Base-by-base conservation (phyloP, 2,113 vertebrate species). In the Panthera leo region DNA sequence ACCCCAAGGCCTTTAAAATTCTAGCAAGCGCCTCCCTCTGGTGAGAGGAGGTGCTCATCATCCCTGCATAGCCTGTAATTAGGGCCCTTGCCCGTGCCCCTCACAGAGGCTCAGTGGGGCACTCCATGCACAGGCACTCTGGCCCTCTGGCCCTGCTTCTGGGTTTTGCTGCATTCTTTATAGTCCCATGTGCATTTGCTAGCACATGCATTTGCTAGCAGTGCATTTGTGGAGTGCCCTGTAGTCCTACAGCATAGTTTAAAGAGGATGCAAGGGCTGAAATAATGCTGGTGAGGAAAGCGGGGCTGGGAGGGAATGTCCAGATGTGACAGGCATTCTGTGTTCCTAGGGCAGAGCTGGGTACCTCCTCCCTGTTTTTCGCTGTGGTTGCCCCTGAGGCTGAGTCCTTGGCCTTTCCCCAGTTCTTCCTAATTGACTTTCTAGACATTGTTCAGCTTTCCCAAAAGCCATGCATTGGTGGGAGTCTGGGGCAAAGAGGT, bases 121-220 rank as follows among this genome's bases (percentile, higher is more conserved):
- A 0, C 79, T 15, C 1, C 31, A 21, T 10, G 61, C 58, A 2
- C 34, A 75, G 89, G 25, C 23, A 0, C 2, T 2, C 10, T 29
- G 4, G 13, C 6, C 2, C 0, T 71, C 63, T 61, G 53, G 36
- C 63, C 34, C 21, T 53, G 18, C 45, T 11, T 0, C 0, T 1
- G 48, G 42, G 45, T n/a, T 45, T 36, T 34, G 36, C 58, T 21
- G 85, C 12, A 4, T 21, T 39, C 75, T 51, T 9, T 7, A 18
- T 3, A 4, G 45, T 51, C 27, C 61, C 36, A 21, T 18, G 0
- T 36, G 29, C 14, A 39, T 92, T 55, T 10, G 13, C 39, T 29
- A 39, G 51, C 34, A 39, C 39, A 39, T 36, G 29, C 14, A 39
- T 92, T 55, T 10, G 13, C 39, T 29, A 39, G 51, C 34, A 39